A percentile compares a stretch with the other conserved stretches of the same genome.
Evolutionary conservation across 2,888 invertebrate genomes (phyloP).

Genomic region (Zygaena filipendulae): DNA sequence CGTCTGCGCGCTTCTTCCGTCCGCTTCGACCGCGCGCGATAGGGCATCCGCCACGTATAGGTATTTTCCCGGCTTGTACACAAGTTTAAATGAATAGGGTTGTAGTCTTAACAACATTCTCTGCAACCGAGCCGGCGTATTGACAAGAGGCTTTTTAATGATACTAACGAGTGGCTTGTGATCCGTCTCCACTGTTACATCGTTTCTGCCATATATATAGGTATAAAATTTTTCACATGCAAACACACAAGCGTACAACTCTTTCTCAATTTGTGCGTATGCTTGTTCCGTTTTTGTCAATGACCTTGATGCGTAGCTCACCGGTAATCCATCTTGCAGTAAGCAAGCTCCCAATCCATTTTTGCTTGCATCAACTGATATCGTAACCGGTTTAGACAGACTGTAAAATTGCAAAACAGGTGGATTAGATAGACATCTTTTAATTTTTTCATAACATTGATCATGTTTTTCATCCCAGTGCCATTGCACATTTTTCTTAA

Average conservation of each 20-base stretch:
- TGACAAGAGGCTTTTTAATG: slow-evolving; percentile 15
- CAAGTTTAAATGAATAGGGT: slow-evolving; percentile 13
- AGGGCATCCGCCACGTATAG: slow-evolving; percentile 14
- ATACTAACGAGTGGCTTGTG: slow-evolving; percentile 9
- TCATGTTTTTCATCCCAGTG: no score
- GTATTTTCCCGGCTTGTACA: slow-evolving; percentile 14
- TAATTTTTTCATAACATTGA: no score
- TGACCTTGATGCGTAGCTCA: slow-evolving; percentile 10
- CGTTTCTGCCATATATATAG: slow-evolving; percentile 10
- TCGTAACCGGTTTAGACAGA: slow-evolving; percentile 15
- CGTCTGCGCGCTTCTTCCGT: slow-evolving; percentile 3
- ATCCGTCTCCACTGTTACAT: slow-evolving; percentile 8
- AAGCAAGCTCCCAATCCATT: slow-evolving; percentile 16
- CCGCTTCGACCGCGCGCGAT: slow-evolving; percentile 10
- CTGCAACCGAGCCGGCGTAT: slow-evolving; percentile 7
- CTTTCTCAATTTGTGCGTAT: slow-evolving; percentile 11
- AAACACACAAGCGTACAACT: slow-evolving; percentile 9
- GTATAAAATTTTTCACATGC: slow-evolving; percentile 10
- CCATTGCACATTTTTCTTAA: no score
- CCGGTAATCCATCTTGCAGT: slow-evolving; percentile 11
- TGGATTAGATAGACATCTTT: no score
- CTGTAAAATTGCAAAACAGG: slow-evolving; percentile 5
- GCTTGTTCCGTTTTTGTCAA: slow-evolving; percentile 8
- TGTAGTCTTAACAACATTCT: slow-evolving; percentile 10
- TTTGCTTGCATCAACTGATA: no score